These are phyloP conservation scores for Grammomys dolichurus DNA, from an alignment of 2,113 vertebrate species.

Conservation along the genomic window DNA sequence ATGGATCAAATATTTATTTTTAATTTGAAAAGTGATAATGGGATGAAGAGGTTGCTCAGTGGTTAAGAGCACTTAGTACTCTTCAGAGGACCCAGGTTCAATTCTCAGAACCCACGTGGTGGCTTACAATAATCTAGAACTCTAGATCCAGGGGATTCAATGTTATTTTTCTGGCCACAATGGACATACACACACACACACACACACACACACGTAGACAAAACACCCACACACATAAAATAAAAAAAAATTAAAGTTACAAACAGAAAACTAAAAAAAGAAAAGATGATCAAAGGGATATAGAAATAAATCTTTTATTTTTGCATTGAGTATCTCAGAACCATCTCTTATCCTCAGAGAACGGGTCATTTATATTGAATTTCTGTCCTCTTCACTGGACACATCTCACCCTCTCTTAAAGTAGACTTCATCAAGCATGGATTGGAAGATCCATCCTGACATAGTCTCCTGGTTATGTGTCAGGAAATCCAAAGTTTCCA, in stretches of 20 bases:
- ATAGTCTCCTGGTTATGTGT: background rate
- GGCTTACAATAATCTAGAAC: background rate
- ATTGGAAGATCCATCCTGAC: background rate
- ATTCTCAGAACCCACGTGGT: background rate
- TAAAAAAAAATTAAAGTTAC: background rate
- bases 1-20: background rate
- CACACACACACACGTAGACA: background rate
- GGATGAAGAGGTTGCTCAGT: background rate
- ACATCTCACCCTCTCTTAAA: background rate
- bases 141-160: background rate
- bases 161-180: background rate
- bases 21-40: background rate
- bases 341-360: background rate
- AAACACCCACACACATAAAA: background rate
- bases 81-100: background rate
- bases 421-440: background rate
- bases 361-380: background rate
- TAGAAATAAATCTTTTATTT: background rate
- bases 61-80: background rate
- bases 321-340: background rate
- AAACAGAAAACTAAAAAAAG: background rate
- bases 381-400: background rate
- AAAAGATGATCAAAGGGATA: background rate
- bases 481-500: background rate
- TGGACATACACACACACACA: background rate